These are phyloP conservation scores for Atrina japonica DNA, from an alignment of 2,888 invertebrate species.

Conservation along the genomic window DNA sequence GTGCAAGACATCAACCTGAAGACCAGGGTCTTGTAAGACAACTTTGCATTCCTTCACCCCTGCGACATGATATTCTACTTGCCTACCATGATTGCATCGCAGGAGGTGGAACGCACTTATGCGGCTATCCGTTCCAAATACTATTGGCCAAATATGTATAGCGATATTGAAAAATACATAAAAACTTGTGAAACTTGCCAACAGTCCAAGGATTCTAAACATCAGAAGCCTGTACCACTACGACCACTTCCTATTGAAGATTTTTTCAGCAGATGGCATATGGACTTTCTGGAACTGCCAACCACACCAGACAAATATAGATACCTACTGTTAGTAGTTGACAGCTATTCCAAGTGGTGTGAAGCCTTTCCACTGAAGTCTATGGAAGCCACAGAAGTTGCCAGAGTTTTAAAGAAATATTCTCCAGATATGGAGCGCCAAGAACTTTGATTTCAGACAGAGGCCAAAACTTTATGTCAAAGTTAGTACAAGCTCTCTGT, in stretches of 20 bases:
- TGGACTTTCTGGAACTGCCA: constrained; percentile 47
- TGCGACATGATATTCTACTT: neutral
- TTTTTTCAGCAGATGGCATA: constrained; percentile 41
- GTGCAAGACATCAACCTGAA: neutral
- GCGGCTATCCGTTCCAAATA: constrained; percentile 41
- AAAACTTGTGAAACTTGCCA: constrained; percentile 48
- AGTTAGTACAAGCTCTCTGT: too few species aligned
- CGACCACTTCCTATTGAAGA: constrained; percentile 35
- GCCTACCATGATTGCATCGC: constrained; percentile 12
- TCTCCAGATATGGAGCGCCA: too few species aligned
- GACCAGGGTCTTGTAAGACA: neutral
- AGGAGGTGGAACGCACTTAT: constrained; percentile 52
- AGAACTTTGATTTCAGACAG: too few species aligned
- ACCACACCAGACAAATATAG: constrained; percentile 45
- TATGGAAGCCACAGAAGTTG: neutral
- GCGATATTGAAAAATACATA: constrained; percentile 39
- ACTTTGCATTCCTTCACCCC: neutral
- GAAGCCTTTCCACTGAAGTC: constrained; percentile 21
- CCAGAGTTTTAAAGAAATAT: neutral
- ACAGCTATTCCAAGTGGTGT: constrained; percentile 47
- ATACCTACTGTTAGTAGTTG: constrained; percentile 47
- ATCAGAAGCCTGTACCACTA: constrained; percentile 39
- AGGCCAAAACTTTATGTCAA: too few species aligned
- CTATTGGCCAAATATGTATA: constrained; percentile 55
- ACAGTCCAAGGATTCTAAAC: constrained; percentile 28